phyloP scores from a whole-genome alignment of 2,888 invertebrate species.

The Watsonalla binaria region DNA sequence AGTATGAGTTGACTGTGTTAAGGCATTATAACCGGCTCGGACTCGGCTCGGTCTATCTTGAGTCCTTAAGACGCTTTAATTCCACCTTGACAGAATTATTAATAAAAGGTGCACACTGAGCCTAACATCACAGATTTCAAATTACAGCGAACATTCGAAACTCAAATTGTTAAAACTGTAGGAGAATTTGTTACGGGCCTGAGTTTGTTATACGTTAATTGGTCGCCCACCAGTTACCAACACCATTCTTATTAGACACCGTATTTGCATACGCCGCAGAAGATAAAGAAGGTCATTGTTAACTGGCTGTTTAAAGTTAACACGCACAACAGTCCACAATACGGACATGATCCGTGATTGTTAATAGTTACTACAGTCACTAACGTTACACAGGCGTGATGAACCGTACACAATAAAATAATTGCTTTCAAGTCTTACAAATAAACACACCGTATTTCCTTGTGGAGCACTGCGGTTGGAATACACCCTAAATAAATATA shows the following conservation, averaged over 20 bases:
- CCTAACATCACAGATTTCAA: constrained; percentile 50
- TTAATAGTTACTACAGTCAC: constrained; percentile 62
- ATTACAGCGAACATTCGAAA: constrained; percentile 61
- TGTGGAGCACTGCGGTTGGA: background rate
- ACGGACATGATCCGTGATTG: constrained; percentile 60
- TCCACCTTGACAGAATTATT: too few species aligned
- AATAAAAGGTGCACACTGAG: constrained; percentile 24
- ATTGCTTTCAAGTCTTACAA: constrained; percentile 20
- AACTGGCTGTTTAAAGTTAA: constrained; percentile 23
- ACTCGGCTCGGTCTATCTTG: too few species aligned
- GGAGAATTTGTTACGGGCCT: constrained; percentile 69
- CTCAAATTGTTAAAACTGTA: constrained; percentile 76
- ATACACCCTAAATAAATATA: constrained; percentile 1
- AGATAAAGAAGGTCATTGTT: constrained; percentile 10
- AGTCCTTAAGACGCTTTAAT: too few species aligned
- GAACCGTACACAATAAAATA: constrained; percentile 63
- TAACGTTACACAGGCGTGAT: constrained; percentile 56
- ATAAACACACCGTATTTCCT: background rate
- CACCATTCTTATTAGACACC: constrained; percentile 33
- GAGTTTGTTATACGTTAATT: constrained; percentile 73
- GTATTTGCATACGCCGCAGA: background rate
- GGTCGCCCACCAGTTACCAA: constrained; percentile 52
- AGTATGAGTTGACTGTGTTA: too few species aligned
- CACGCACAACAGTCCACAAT: constrained; percentile 49
- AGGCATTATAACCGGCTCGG: too few species aligned